Conservation (phyloP, 2,113 vertebrate species). For the Balaenoptera acutorostrata region DNA sequence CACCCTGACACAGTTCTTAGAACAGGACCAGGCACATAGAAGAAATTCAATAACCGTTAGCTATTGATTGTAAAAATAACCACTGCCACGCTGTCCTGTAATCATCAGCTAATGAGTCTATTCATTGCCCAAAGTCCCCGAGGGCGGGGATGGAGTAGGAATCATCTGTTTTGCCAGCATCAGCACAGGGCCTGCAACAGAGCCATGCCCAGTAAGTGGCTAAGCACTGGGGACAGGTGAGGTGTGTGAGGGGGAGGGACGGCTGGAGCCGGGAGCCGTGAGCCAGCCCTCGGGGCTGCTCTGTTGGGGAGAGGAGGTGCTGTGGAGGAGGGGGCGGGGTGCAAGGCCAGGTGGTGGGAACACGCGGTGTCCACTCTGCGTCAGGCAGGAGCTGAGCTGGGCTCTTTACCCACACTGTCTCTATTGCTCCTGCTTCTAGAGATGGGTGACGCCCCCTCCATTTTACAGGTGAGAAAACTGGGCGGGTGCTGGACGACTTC, state of each 20-base stretch:
- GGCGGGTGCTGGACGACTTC: neutral
- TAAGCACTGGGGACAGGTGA: neutral
- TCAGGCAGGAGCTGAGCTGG: neutral
- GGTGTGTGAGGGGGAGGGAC: neutral
- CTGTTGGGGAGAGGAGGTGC: too few species aligned
- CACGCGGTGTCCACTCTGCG: neutral
- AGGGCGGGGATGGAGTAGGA: neutral
- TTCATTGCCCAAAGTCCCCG: neutral
- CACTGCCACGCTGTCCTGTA: neutral
- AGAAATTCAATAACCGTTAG: neutral
- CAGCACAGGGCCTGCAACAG: neutral
- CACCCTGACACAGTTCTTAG: neutral
- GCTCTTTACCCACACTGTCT: too few species aligned
- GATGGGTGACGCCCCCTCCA: neutral
- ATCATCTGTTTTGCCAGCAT: neutral
- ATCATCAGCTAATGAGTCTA: neutral
- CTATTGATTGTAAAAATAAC: neutral
- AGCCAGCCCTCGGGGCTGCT: neutral
- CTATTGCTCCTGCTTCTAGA: neutral
- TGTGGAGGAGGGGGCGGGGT: rapidly evolving
- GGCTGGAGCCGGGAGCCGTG: neutral
- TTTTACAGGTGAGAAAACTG: neutral
- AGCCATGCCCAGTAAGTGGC: neutral
- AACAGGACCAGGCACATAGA: neutral
- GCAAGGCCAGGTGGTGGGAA: neutral